Percentiles rank a stretch among this genome's conserved stretches.
Evolutionary conservation across 1,140 invertebrate species (phyloP).

Genomic region (Drosophila punjabiensis): DNA sequence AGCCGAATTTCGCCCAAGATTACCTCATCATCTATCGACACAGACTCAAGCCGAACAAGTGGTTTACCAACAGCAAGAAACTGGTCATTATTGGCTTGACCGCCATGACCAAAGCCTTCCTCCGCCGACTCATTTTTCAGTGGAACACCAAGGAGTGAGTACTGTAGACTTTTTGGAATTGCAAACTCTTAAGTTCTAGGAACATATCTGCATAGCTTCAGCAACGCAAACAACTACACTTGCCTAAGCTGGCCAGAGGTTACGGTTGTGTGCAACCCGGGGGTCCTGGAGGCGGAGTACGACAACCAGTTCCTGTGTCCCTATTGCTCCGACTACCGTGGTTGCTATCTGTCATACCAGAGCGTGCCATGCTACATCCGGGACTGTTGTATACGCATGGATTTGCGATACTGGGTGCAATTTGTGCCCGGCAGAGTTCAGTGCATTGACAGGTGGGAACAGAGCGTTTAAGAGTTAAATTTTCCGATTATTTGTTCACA

Average conservation of each 20-base stretch:
- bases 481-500: neutral
- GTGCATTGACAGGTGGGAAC: constrained; percentile 50
- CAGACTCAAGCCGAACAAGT: constrained; percentile 53
- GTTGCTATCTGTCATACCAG: constrained; percentile 50
- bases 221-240: constrained; percentile 52
- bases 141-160: constrained; percentile 72
- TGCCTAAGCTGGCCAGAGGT: constrained; percentile 56
- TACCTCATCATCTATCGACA: constrained; percentile 57
- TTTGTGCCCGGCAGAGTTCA: constrained; percentile 58
- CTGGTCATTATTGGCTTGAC: constrained; percentile 70
- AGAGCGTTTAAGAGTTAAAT: too few species aligned
- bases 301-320: constrained; percentile 64
- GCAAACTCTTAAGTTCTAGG: neutral
- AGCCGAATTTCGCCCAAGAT: constrained; percentile 32
- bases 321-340: constrained; percentile 5
- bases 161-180: neutral
- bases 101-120: constrained; percentile 51
- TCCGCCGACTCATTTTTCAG: constrained; percentile 61
- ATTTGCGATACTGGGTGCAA: constrained; percentile 63
- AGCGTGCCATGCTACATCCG: constrained; percentile 56
- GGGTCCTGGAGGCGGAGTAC: constrained; percentile 66
- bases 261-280: constrained; percentile 51
- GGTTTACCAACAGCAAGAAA: constrained; percentile 52
- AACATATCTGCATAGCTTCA: constrained; percentile 24
- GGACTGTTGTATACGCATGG: constrained; percentile 61